Percentiles rank a stretch among this genome's conserved stretches.
phyloP scores from a whole-genome alignment of 2,113 vertebrate genomes.

The Apteryx mantelli region DNA sequence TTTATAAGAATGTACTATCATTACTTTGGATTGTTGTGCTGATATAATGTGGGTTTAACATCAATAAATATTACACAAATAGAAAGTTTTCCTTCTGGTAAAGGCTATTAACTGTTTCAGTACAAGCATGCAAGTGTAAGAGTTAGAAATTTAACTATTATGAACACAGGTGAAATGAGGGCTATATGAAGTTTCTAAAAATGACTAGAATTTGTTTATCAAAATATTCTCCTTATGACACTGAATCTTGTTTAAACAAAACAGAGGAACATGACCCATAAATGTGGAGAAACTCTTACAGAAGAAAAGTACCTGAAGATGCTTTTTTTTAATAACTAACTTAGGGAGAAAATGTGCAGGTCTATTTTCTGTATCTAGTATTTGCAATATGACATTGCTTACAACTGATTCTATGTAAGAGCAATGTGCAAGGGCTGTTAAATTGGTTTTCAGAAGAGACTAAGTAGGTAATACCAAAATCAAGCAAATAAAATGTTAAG shows the following conservation, averaged over 20 bases:
- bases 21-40: slow-evolving; percentile 92
- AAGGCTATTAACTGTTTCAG: background rate
- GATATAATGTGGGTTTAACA: slow-evolving; percentile 90
- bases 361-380: background rate
- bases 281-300: background rate
- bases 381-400: background rate
- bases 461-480: background rate
- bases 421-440: background rate
- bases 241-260: background rate
- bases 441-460: background rate
- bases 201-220: background rate
- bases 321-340: background rate
- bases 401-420: background rate
- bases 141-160: background rate
- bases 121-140: background rate
- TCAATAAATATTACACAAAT: slow-evolving; percentile 84
- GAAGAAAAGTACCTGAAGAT: background rate
- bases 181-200: background rate
- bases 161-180: background rate
- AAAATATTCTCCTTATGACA: background rate
- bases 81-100: slow-evolving; percentile 58
- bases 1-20: slow-evolving; percentile 84
- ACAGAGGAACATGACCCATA: background rate
- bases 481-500: background rate
- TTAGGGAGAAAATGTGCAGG: background rate